These are phyloP conservation scores for Panulirus ornatus DNA, from an alignment of 1,140 invertebrate genomes.

Conservation along the genomic window DNA sequence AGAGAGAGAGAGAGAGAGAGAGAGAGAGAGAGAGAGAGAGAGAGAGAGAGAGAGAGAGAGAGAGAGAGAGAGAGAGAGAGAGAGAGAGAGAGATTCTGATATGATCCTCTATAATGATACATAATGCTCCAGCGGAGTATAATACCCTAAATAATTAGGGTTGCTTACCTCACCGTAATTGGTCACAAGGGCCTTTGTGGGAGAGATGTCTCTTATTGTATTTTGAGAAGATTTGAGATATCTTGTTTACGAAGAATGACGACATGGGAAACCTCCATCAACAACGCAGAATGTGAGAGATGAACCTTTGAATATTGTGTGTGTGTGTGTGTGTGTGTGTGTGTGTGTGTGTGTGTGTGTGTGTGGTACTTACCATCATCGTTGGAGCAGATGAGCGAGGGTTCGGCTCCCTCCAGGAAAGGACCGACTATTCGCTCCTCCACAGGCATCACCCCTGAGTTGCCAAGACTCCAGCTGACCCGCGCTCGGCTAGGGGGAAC, in stretches of 20 bases:
- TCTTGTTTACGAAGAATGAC: too few relatives aligned
- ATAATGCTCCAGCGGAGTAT: too few relatives aligned
- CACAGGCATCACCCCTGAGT: conserved; percentile 82
- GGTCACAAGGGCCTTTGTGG: too few relatives aligned
- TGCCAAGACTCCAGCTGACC: conserved; percentile 89
- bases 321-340: background rate
- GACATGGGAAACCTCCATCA: too few relatives aligned
- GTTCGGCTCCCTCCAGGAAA: conserved; percentile 88
- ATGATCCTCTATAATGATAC: conserved; percentile 6
- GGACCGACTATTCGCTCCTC: conserved; percentile 84
- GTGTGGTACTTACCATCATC: conserved; percentile 84
- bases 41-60: background rate
- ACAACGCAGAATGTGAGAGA: background rate
- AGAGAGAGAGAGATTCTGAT: too few relatives aligned
- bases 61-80: background rate
- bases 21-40: background rate
- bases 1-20: conserved; percentile 6
- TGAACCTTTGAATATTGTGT: background rate
- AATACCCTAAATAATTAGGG: too few relatives aligned
- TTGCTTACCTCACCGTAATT: too few relatives aligned
- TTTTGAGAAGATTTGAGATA: too few relatives aligned
- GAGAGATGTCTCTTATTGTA: too few relatives aligned
- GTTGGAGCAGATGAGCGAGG: conserved; percentile 89
- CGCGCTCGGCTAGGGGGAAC: conserved; percentile 87
- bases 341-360: background rate